Conservation (phyloP, 2,797 vertebrate genomes). For the Austrolebias charrua region DNA sequence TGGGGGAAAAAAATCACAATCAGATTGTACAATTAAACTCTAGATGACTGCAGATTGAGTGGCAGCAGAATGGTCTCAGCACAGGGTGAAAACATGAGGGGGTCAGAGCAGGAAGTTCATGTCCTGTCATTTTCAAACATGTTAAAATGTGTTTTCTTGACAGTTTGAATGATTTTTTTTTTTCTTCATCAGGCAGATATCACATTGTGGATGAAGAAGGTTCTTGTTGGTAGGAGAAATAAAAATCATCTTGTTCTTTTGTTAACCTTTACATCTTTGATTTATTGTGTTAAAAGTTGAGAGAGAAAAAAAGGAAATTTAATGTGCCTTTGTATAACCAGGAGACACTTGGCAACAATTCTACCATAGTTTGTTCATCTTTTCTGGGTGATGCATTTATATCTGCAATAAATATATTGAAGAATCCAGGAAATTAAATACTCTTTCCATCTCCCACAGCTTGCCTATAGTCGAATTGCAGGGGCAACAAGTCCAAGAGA, state of each 20-base stretch:
- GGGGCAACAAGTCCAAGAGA: too few species aligned
- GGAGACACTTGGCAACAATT: constrained; percentile 16
- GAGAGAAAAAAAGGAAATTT: constrained; percentile 16
- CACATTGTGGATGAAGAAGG: constrained; percentile 14
- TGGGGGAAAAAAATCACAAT: constrained; percentile 52
- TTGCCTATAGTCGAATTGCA: too few species aligned
- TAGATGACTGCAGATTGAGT: constrained; percentile 62
- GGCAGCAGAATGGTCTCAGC: constrained; percentile 24
- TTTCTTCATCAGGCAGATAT: constrained; percentile 5
- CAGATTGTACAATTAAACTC: constrained; percentile 61
- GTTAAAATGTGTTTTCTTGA: constrained; percentile 51
- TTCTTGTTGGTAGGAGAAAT: constrained; percentile 28
- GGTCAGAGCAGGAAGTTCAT: constrained; percentile 39
- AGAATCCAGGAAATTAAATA: too few species aligned
- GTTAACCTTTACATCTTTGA: constrained; percentile 32
- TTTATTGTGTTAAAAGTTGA: constrained; percentile 41
- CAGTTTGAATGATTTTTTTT: constrained; percentile 33
- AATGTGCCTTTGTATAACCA: constrained; percentile 9
- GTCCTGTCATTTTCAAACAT: constrained; percentile 53
- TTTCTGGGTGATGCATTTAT: neutral
- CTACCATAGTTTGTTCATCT: constrained; percentile 19
- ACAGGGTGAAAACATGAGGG: constrained; percentile 22
- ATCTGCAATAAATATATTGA: neutral
- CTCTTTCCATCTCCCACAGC: too few species aligned
- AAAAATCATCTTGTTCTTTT: constrained; percentile 35